phyloP scores from a whole-genome alignment of 2,113 vertebrate species.

The Leucoraja erinaceus region DNA sequence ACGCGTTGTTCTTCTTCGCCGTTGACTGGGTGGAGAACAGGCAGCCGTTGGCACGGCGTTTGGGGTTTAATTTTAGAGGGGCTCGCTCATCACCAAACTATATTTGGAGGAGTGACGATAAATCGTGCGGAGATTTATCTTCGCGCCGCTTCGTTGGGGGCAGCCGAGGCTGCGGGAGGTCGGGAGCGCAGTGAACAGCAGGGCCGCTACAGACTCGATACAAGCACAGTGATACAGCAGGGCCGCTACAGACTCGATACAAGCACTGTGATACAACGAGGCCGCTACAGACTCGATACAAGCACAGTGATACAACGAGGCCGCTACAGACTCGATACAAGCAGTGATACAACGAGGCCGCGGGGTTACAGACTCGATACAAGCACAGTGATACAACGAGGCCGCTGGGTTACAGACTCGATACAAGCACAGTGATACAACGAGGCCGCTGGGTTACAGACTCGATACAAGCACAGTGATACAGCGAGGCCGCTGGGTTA shows the following conservation, averaged over 20 bases:
- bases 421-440: no score
- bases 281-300: not conserved
- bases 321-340: no score
- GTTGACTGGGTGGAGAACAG: not conserved
- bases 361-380: no score
- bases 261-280: not conserved
- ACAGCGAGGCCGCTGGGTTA: not conserved
- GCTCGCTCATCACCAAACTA: not conserved
- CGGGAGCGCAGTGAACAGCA: not conserved
- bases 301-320: not conserved
- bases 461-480: not conserved
- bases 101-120: conserved; percentile 13
- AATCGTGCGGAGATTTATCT: not conserved
- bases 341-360: no score
- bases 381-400: no score
- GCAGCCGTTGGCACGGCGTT: not conserved
- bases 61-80: not conserved
- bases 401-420: no score
- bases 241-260: no score
- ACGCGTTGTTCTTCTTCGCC: not conserved
- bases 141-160: not conserved
- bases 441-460: not conserved
- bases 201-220: not conserved
- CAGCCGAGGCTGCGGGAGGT: not conserved
- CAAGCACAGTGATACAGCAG: not conserved